phyloP scores from a whole-genome alignment of 1,140 invertebrate genomes.

The Andrena cerasifolii region DNA sequence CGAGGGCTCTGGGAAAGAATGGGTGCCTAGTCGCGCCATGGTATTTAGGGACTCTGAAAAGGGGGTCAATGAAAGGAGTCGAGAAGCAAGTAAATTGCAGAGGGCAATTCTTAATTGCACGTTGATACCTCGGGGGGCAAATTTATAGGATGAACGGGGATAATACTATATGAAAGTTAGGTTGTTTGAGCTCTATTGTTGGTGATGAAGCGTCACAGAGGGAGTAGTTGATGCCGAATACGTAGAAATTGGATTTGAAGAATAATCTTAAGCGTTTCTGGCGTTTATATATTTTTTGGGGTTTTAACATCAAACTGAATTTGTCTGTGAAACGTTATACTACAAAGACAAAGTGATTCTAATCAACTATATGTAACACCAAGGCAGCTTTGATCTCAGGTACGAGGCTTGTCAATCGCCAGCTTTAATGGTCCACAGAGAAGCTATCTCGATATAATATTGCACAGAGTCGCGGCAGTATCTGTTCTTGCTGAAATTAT shows the following conservation, averaged over 20 bases:
- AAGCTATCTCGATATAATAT: slow-evolving; percentile 22
- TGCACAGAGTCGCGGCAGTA: background rate
- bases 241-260: no score
- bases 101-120: background rate
- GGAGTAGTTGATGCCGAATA: no score
- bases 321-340: background rate
- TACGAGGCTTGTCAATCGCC: slow-evolving; percentile 4
- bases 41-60: no score
- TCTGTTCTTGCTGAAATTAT: slow-evolving; percentile 5
- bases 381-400: slow-evolving; percentile 35
- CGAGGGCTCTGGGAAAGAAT: background rate
- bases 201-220: no score
- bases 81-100: background rate
- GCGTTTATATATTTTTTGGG: no score
- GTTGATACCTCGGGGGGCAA: background rate
- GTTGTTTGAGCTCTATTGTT: no score
- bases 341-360: slow-evolving; percentile 21
- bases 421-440: slow-evolving; percentile 27
- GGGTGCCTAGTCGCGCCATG: background rate
- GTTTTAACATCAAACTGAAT: no score
- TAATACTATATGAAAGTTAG: no score
- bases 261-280: no score
- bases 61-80: background rate
- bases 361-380: slow-evolving; percentile 20
- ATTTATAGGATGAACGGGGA: background rate